Evolutionary conservation across 2,797 vertebrate genomes (phyloP).

Genomic region (Aphelocoma californica): DNA sequence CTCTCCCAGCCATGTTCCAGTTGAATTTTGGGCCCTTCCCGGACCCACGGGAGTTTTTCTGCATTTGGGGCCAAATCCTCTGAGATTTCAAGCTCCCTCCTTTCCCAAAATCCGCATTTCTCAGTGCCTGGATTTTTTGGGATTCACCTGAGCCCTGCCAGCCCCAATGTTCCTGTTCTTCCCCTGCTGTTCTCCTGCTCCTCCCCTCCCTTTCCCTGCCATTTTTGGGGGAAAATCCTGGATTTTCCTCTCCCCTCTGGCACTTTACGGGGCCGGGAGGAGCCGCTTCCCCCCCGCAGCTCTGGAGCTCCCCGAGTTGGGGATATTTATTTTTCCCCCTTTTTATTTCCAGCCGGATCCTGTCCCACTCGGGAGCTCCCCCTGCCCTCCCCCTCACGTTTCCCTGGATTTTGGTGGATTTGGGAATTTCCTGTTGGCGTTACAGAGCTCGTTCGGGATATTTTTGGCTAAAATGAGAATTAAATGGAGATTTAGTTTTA

Average conservation of each 20-base stretch:
- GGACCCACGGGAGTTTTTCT: neutral
- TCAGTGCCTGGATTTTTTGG: neutral
- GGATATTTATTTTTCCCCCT: neutral
- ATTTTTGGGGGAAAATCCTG: neutral
- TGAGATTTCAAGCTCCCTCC: neutral
- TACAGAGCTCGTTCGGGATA: neutral
- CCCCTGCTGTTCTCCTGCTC: neutral
- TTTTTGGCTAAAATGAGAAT: constrained; percentile 18
- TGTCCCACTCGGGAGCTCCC: neutral
- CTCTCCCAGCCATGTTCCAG: neutral
- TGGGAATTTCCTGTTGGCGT: neutral
- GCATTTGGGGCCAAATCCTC: neutral
- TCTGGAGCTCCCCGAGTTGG: neutral
- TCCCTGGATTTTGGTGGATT: neutral
- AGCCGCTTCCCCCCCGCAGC: neutral
- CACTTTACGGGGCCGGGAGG: neutral
- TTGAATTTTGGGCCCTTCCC: neutral
- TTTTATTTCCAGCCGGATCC: neutral
- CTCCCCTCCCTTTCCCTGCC: neutral
- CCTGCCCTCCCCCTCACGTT: accelerated
- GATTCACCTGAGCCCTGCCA: neutral
- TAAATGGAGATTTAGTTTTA: constrained; percentile 66
- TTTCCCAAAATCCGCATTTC: neutral
- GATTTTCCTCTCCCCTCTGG: neutral
- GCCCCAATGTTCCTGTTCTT: neutral